Percentiles rank a stretch among this genome's conserved stretches.
Conservation (phyloP, 2,888 invertebrate species). For the Apamea epomidion region DNA sequence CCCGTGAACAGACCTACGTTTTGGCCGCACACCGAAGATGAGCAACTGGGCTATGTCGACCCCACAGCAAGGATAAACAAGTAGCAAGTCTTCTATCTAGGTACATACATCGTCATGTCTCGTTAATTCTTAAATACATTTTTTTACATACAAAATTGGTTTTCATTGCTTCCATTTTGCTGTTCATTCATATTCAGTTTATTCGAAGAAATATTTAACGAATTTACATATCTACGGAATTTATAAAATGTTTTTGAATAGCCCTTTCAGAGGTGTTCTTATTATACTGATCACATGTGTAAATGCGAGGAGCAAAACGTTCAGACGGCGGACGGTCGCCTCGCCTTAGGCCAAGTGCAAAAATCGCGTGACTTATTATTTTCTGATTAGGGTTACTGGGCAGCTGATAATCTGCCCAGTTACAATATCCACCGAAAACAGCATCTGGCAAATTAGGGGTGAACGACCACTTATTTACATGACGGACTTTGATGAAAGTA, state of each 20-base stretch:
- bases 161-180: conserved; percentile 45
- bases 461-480: conserved; percentile 39
- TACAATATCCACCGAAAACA: conserved; percentile 26
- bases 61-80: conserved; percentile 47
- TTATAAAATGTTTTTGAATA: conserved; percentile 57
- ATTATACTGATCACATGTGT: conserved; percentile 64
- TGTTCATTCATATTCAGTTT: conserved; percentile 54
- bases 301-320: conserved; percentile 52
- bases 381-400: conserved; percentile 71
- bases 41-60: conserved; percentile 79
- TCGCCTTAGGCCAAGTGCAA: conserved; percentile 72
- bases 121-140: conserved; percentile 23
- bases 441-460: conserved; percentile 54
- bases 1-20: conserved; percentile 80
- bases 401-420: conserved; percentile 67
- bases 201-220: conserved; percentile 58
- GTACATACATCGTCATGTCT: conserved; percentile 8
- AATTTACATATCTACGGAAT: conserved; percentile 60
- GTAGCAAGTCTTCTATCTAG: conserved; percentile 2
- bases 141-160: conserved; percentile 38
- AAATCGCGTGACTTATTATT: conserved; percentile 82
- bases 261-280: conserved; percentile 52
- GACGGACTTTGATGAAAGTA: conserved; percentile 10
- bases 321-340: conserved; percentile 44
- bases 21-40: conserved; percentile 85